Evolutionary conservation across 2,888 invertebrate genomes (phyloP).

Genomic region (Petrolisthes manimaculis): DNA sequence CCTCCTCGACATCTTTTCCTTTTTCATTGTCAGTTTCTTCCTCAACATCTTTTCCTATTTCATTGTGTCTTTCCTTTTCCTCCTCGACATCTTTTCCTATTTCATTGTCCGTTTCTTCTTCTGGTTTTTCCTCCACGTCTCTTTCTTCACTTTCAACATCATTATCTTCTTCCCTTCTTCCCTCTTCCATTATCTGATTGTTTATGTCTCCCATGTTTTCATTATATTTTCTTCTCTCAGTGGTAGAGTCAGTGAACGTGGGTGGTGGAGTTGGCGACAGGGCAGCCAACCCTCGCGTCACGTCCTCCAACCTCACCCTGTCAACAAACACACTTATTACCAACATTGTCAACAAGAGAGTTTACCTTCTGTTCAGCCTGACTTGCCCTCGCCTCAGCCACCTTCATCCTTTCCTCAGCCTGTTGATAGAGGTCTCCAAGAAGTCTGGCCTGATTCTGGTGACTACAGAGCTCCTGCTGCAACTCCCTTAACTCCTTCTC

Average conservation of each 20-base stretch:
- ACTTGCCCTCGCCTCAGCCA: neutral
- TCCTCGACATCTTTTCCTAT: neutral
- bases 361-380: conserved; percentile 13
- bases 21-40: neutral
- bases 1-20: neutral
- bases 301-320: conserved; percentile 4
- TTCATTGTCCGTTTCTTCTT: neutral
- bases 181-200: neutral
- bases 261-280: neutral
- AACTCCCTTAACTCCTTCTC: conserved; percentile 16
- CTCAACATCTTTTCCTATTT: neutral
- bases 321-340: neutral
- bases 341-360: neutral
- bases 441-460: conserved; percentile 31
- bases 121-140: neutral
- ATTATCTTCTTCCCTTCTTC: neutral
- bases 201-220: neutral
- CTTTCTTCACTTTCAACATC: neutral
- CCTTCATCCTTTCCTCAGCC: conserved; percentile 34
- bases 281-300: neutral
- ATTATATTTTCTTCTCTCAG: neutral
- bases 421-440: conserved; percentile 43
- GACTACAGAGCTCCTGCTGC: conserved; percentile 17
- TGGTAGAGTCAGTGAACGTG: neutral
- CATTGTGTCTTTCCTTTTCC: neutral